Evolutionary conservation across 2,113 vertebrate species (phyloP).

Genomic region (Larimichthys polyactis): DNA sequence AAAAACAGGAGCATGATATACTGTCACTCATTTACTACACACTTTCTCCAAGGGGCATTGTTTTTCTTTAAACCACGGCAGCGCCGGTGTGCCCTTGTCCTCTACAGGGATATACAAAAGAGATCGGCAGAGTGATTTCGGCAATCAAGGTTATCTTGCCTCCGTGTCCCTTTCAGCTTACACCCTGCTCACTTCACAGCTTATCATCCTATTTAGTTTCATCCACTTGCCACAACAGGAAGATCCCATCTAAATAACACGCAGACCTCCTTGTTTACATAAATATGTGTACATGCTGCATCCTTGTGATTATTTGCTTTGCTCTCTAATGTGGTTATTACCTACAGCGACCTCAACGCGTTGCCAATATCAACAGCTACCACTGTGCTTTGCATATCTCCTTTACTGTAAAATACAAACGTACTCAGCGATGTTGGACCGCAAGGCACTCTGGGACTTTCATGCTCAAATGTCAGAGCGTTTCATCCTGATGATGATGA

Average conservation of each 20-base stretch:
- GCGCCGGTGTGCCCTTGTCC: slow-evolving; percentile 43
- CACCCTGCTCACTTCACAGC: slow-evolving; percentile 36
- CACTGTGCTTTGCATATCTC: slow-evolving; percentile 37
- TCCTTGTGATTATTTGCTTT: slow-evolving; percentile 20
- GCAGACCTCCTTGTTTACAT: slow-evolving; percentile 38
- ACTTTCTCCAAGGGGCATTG: slow-evolving; percentile 40
- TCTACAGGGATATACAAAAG: slow-evolving; percentile 36
- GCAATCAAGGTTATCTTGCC: slow-evolving; percentile 65
- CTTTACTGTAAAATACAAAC: slow-evolving; percentile 68
- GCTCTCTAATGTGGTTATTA: slow-evolving; percentile 7
- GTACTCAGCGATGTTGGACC: slow-evolving; percentile 54
- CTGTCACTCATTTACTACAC: slow-evolving; percentile 57
- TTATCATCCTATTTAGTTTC: slow-evolving; percentile 44
- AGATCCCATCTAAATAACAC: slow-evolving; percentile 39
- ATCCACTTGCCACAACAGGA: slow-evolving; percentile 48
- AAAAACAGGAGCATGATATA: slow-evolving; percentile 62
- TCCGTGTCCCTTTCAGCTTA: slow-evolving; percentile 46
- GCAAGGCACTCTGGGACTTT: slow-evolving; percentile 78
- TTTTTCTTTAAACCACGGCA: neutral
- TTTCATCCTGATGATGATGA: slow-evolving; percentile 82
- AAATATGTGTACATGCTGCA: slow-evolving; percentile 38
- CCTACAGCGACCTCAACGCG: slow-evolving; percentile 14
- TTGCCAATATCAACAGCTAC: slow-evolving; percentile 11
- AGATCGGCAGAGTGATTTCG: slow-evolving; percentile 63
- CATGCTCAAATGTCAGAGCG: slow-evolving; percentile 83